A percentile compares a stretch with the other conserved stretches of the same genome.
Evolutionary conservation across 2,888 invertebrate species (phyloP).

Genomic region (Drosophila maculinotata): DNA sequence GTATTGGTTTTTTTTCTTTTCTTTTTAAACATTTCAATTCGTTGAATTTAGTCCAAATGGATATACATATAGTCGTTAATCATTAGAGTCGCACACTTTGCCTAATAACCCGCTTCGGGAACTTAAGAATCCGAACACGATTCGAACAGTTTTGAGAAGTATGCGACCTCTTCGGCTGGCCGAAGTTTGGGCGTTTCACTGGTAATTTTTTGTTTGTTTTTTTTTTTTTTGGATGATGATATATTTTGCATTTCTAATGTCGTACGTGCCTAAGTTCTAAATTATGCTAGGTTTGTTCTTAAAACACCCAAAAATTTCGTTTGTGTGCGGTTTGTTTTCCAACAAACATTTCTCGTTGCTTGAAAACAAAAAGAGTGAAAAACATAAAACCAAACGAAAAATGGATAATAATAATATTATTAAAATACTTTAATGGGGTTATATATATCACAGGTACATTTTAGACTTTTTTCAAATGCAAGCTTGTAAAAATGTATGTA

Average conservation of each 20-base stretch:
- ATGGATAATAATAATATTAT: slow-evolving; percentile 44
- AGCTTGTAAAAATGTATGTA: slow-evolving; percentile 78
- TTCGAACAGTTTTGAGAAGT: slow-evolving; percentile 27
- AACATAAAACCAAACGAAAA: slow-evolving; percentile 31
- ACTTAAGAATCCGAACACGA: slow-evolving; percentile 40
- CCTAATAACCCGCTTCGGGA: slow-evolving; percentile 11
- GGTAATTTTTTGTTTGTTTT: slow-evolving; percentile 32
- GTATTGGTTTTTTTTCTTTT: slow-evolving; percentile 25
- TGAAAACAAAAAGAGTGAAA: slow-evolving; percentile 24
- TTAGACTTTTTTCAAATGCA: slow-evolving; percentile 80
- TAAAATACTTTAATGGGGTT: slow-evolving; percentile 80
- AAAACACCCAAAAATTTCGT: slow-evolving; percentile 47
- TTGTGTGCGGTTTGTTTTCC: slow-evolving; percentile 33
- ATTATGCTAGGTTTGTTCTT: slow-evolving; percentile 63
- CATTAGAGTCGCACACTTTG: slow-evolving; percentile 21
- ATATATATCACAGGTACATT: slow-evolving; percentile 85
- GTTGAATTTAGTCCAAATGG: slow-evolving; percentile 68
- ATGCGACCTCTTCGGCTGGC: slow-evolving; percentile 40
- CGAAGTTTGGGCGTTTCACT: slow-evolving; percentile 51
- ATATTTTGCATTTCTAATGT: slow-evolving; percentile 78
- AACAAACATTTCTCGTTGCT: slow-evolving; percentile 54
- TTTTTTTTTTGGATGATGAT: slow-evolving; percentile 54
- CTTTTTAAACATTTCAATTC: slow-evolving; percentile 58
- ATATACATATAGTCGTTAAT: slow-evolving; percentile 30
- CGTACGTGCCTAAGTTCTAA: slow-evolving; percentile 73